Base-by-base conservation (phyloP, 2,888 invertebrate species). In the Junonia oenone region DNA sequence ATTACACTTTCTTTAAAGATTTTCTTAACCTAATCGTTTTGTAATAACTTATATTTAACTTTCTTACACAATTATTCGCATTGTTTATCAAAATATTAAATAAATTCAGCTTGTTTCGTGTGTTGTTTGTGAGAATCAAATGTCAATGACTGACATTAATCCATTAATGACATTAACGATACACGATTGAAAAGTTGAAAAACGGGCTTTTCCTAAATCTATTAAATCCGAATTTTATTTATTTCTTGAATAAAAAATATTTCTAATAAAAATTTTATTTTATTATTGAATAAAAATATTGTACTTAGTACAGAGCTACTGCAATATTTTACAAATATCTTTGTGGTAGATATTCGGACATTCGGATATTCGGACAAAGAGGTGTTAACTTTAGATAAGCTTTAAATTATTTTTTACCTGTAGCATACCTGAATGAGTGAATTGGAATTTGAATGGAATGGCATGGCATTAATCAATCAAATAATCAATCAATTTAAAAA, bases 401-500 rank as follows among this genome's bases (percentile, higher is more conserved):
- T n/a, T 4, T 11, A n/a, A 31, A 14, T 26, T 17, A 49, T 63
- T 55, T 40, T 51, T 59, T 52, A 62, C 54, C 64, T 56, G 51
- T 56, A 48, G 14, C 35, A 26, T 57, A 56, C 48, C 9, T 33
- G 49, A 57, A 53, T 40, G 51, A 52, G 47, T 51, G 51, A 58
- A 43, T 22, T 47, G 58, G 56, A 52, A 38, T 61, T 55, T 45
- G 54, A 58, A 58, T 49, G 56, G 51, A 45, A 59, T 58, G 51
- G 48, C 59, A 68, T 66, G 63, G 61, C 61, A 49, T 26, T 47
- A 67, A 72, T 73, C 70, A 72, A 73, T 77, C 75, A 78, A 79
- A 78, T 78, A 78, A 77, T 73, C 75, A 78, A 79, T 79, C 78
- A 78, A 77, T 73, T 62, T 70, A 68, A 75, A 74, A 70, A 67